Evolutionary conservation across 2,113 vertebrate species (phyloP), one percentile per base, ranked within the genome.

Genomic region (Cyphomyrus discorhynchus): DNA sequence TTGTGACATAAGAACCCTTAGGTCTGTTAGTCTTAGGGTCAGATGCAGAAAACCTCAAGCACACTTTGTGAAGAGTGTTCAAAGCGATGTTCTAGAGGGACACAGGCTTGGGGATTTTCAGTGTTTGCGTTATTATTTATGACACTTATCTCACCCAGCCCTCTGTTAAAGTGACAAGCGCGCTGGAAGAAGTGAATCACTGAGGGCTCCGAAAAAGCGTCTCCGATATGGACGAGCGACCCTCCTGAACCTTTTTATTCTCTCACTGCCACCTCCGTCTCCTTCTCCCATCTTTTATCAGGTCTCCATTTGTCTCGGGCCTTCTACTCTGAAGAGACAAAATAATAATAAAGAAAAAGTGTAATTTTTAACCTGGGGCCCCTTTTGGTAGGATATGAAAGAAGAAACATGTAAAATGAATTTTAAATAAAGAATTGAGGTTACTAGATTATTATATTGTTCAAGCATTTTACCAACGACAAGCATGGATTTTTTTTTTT

Each of bases 281-380:
- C 5, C 3, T 19, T 27, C 35, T 45, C 62, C 21, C 31, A 24
- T 45, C 88, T 93, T 91, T 92, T 21, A 91, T 93, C 84, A 93
- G 31, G 91, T 93, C 77, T 92, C 92, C 62, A 89, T 53, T 19
- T 90, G 91, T 24, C 85, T 46, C 1, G 91, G 92, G 4, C 74
- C 87, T 19, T 93, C 92, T 8, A 91, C 88, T 31, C 93, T 93
- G 85, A 0, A 77, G 84, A 46, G 27, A 58, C 9, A 89, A 24
- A 45, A 52, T 9, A 21, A 87, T 21, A 80, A 27, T 13, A 77
- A 52, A 17, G 3, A 19, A 31, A 17, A 24, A 42, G 19, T 49
- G 11, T 24, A 0, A 46, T 39, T 82, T 39, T 82, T 4, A 74
- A 74, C n/a, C 27, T 5, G 66, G 66, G n/a, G 27, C 10, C 24